phyloP scores from a whole-genome alignment of 2,888 invertebrate genomes.

The Trimorus sp. region DNA sequence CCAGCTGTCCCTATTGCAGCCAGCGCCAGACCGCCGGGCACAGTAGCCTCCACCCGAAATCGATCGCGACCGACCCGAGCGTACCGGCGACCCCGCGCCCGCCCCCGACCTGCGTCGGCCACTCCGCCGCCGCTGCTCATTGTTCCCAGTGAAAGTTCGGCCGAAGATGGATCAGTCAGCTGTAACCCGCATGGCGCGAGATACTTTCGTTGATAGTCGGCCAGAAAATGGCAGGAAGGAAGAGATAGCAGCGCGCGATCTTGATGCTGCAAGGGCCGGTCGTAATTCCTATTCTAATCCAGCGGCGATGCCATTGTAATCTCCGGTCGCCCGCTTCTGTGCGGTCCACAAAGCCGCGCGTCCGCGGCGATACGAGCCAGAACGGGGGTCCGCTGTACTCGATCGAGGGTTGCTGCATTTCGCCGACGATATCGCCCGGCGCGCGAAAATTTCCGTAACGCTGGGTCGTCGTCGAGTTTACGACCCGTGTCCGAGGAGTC shows the following conservation, averaged over 20 bases:
- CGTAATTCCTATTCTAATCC: slow-evolving; percentile 82
- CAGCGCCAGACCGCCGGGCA: too few relatives aligned
- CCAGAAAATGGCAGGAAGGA: slow-evolving; percentile 65
- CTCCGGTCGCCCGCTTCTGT: slow-evolving; percentile 79
- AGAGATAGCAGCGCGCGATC: slow-evolving; percentile 68
- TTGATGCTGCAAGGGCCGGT: slow-evolving; percentile 69
- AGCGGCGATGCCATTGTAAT: slow-evolving; percentile 81
- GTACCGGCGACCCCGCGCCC: too few relatives aligned
- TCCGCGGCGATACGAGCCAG: slow-evolving; percentile 77
- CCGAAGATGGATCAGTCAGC: slow-evolving; percentile 42
- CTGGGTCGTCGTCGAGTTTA: too few relatives aligned
- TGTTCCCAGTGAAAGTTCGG: slow-evolving; percentile 34
- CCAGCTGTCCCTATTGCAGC: too few relatives aligned
- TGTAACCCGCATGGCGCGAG: slow-evolving; percentile 57
- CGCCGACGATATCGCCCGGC: slow-evolving; percentile 68
- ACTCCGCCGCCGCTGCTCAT: background rate
- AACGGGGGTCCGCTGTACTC: slow-evolving; percentile 73
- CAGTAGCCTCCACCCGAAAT: too few relatives aligned
- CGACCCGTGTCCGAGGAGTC: too few relatives aligned
- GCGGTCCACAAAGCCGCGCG: slow-evolving; percentile 79
- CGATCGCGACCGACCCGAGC: too few relatives aligned
- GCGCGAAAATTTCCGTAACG: slow-evolving; percentile 34
- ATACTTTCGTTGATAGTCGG: slow-evolving; percentile 59
- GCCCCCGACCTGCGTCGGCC: too few relatives aligned
- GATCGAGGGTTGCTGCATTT: slow-evolving; percentile 77